Percentiles rank a stretch among this genome's conserved stretches.
phyloP scores from a whole-genome alignment of 2,113 vertebrate species.

The Henicopernis longicauda region DNA sequence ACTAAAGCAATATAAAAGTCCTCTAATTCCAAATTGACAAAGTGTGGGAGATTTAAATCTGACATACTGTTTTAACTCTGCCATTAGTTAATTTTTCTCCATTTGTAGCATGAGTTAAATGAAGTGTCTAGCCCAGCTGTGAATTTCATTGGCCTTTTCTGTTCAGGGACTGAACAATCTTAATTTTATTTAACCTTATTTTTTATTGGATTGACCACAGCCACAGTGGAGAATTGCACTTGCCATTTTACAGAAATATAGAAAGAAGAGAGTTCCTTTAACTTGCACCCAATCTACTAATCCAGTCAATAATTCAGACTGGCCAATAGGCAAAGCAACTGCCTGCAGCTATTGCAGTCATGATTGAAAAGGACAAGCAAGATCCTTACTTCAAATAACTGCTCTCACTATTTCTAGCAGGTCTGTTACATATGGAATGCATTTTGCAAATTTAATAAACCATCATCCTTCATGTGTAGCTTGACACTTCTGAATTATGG shows the following conservation, averaged over 20 bases:
- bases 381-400: conserved; percentile 9
- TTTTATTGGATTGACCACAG: not conserved
- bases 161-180: not conserved
- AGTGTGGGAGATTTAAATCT: not conserved
- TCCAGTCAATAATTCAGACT: conserved; percentile 38
- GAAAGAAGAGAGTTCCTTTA: not conserved
- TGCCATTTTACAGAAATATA: not conserved
- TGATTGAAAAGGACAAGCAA: conserved; percentile 16
- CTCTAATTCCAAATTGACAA: conserved; percentile 8
- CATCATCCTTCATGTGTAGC: not conserved
- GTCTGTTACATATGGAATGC: conserved; percentile 23
- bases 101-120: not conserved
- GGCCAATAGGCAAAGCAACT: not conserved
- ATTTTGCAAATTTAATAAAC: conserved; percentile 50
- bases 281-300: not conserved
- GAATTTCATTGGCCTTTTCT: not conserved
- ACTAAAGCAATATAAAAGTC: not conserved
- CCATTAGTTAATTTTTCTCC: not conserved
- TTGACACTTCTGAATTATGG: conserved; percentile 12
- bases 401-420: not conserved
- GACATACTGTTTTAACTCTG: not conserved
- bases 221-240: not conserved
- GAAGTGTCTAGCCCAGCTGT: not conserved
- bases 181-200: not conserved
- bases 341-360: not conserved